Conservation (phyloP, 2,113 vertebrate genomes). For the Festucalex cinctus region DNA sequence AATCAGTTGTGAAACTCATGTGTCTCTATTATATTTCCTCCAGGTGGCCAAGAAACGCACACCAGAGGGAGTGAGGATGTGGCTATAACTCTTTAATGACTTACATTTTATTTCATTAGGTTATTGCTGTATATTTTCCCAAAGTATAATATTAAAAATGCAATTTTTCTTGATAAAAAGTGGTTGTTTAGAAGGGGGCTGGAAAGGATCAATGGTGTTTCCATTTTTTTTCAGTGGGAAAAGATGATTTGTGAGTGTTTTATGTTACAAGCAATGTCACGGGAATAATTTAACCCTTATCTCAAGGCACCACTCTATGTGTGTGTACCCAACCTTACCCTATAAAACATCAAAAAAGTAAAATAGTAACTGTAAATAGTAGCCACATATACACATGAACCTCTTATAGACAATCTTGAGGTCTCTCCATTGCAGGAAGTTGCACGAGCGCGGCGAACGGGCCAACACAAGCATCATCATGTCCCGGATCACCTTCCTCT, state of each 20-base stretch:
- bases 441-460: slow-evolving; percentile 80
- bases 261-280: not conserved
- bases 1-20: too few relatives aligned
- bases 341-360: not conserved
- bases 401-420: slow-evolving; percentile 94
- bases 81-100: too few relatives aligned
- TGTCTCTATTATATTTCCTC: too few relatives aligned
- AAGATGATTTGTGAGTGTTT: not conserved
- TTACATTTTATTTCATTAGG: too few relatives aligned
- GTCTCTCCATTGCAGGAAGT: slow-evolving; percentile 90
- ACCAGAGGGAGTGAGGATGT: too few relatives aligned
- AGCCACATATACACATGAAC: slow-evolving; percentile 45
- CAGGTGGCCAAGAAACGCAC: too few relatives aligned
- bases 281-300: not conserved
- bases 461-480: slow-evolving; percentile 79
- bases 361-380: slow-evolving; percentile 5
- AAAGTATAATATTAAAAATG: too few relatives aligned
- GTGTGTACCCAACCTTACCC: not conserved
- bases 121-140: too few relatives aligned
- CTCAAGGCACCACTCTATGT: not conserved
- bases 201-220: not conserved
- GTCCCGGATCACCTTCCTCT: slow-evolving; percentile 86
- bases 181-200: not conserved
- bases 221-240: not conserved
- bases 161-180: too few relatives aligned